Evolutionary conservation across 2,113 vertebrate genomes (phyloP), one percentile per base, ranked within the genome.

Genomic region (Lichenostomus cassidix): DNA sequence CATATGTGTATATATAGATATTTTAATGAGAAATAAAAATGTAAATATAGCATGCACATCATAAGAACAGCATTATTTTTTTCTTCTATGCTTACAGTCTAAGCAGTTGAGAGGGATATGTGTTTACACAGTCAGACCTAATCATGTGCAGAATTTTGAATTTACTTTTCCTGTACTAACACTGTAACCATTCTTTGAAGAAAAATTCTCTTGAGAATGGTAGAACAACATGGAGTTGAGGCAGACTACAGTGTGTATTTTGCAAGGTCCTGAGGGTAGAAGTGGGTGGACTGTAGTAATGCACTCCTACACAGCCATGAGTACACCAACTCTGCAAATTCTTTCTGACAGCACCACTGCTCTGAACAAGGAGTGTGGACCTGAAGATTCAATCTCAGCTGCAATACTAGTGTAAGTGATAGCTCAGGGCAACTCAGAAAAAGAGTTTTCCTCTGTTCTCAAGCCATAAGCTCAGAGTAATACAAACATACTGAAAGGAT

Each of bases 1-100:
- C 28, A 33, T 63, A 31, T 24, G 23, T 35, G 23, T 35, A 28
- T 7, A 13, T 31, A 49, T 16, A 69, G 15, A 15, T 58, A 92
- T 22, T 49, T 80, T 21, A 75, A 65, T 78, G 58, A 95, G 86
- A 92, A 91, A 95, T 88, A 92, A 84, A 97, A 90, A 65, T 31
- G 29, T 31, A 78, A 79, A 65, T 67, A 95, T 42, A 76, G 78
- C 31, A 77, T 17, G 49, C n/a, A 46, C 8, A 46, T 69, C 76
- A 65, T 75, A 94, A 87, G 86, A 33, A 11, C 37, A 24, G 35
- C 52, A 31, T 81, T 76, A 33, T n/a, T 88, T 95, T 87, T 75
- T 78, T 83, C 81, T 87, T 20, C 42, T 63, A 1, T 70, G 27
- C 12, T 92, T 50, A n/a, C 2, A 0, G 23, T 47, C 37, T 16